Percentiles rank a stretch among this genome's conserved stretches.
Conservation (phyloP, 2,888 invertebrate species). For the Asteroscopus sphinx region DNA sequence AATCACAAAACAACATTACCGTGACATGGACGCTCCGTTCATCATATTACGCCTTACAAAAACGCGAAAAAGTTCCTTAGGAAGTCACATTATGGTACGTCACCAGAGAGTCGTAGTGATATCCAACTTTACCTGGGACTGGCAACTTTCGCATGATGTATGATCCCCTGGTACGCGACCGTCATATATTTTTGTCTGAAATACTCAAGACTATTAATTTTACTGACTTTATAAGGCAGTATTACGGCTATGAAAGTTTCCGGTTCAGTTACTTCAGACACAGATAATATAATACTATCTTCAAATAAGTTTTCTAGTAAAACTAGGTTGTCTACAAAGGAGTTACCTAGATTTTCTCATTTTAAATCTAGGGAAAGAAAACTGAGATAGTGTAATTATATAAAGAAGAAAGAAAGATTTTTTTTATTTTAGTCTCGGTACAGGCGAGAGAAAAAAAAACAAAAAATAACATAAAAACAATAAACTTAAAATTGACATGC, state of each 20-base stretch:
- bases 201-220: constrained; percentile 48
- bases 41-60: constrained; percentile 52
- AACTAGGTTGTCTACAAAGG: background rate
- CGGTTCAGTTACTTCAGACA: constrained; percentile 10
- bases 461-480: no score
- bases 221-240: constrained; percentile 47
- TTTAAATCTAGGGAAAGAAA: no score
- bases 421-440: no score
- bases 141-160: constrained; percentile 64
- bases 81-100: constrained; percentile 62
- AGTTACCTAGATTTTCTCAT: no score
- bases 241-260: constrained; percentile 28
- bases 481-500: no score
- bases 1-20: constrained; percentile 50
- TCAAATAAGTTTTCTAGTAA: constrained; percentile 15
- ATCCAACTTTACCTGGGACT: constrained; percentile 64
- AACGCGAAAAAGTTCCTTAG: constrained; percentile 56
- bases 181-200: constrained; percentile 53
- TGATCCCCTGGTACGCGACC: constrained; percentile 60
- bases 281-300: background rate
- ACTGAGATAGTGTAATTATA: no score
- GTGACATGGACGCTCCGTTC: constrained; percentile 41
- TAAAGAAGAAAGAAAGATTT: no score
- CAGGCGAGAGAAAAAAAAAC: no score
- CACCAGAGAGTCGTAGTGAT: constrained; percentile 66